phyloP scores from a whole-genome alignment of 2,113 vertebrate genomes.

The Eulemur macaco region DNA sequence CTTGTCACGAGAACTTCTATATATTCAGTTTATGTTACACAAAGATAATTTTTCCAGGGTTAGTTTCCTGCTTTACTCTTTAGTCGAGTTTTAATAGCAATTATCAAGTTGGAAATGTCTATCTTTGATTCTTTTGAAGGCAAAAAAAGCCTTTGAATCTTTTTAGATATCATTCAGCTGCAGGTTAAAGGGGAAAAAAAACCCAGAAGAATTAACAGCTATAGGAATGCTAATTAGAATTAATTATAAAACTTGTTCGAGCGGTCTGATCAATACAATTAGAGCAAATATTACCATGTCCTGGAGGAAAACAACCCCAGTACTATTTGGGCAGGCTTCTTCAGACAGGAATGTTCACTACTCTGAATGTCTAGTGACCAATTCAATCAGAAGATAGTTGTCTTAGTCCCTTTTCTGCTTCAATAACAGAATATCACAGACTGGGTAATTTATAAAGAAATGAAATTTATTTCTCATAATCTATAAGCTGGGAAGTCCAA shows the following conservation, averaged over 20 bases:
- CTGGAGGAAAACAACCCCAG: background rate
- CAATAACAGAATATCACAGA: background rate
- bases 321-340: background rate
- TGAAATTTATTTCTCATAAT: background rate
- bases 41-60: background rate
- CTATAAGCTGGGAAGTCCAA: background rate
- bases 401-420: background rate
- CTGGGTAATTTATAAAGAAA: background rate
- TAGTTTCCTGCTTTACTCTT: background rate
- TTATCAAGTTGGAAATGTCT: constrained; percentile 27
- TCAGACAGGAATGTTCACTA: background rate
- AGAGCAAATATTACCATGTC: background rate
- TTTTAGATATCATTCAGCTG: constrained; percentile 62
- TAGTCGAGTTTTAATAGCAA: background rate
- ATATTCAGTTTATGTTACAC: background rate
- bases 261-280: constrained; percentile 24
- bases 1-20: background rate
- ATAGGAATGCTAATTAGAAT: constrained; percentile 69
- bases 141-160: constrained; percentile 53
- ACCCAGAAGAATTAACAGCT: constrained; percentile 45
- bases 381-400: background rate
- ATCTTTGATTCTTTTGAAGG: constrained; percentile 71
- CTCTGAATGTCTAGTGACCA: background rate
- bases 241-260: constrained; percentile 64
- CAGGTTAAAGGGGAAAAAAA: background rate